phyloP scores from a whole-genome alignment of 2,113 vertebrate species.

The Acinonyx jubatus region DNA sequence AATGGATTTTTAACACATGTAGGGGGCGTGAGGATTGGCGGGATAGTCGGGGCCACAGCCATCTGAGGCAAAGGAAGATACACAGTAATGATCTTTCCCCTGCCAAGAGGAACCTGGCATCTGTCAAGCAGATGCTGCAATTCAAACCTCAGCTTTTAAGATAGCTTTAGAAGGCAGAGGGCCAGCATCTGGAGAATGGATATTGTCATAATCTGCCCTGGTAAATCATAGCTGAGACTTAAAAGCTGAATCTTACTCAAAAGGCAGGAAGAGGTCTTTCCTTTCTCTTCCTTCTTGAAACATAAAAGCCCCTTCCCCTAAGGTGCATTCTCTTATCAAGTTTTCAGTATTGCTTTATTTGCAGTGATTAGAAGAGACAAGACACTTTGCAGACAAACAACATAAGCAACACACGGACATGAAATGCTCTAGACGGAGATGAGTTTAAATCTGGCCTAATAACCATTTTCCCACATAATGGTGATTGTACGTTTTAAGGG shows the following conservation, averaged over 20 bases:
- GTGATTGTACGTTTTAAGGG: slow-evolving; percentile 58
- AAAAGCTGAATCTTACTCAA: slow-evolving; percentile 60
- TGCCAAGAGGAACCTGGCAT: slow-evolving; percentile 30
- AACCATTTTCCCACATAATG: slow-evolving; percentile 68
- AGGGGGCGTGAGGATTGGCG: slow-evolving; percentile 53
- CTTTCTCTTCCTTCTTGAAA: slow-evolving; percentile 53
- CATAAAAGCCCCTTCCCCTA: slow-evolving; percentile 69
- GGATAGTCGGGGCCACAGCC: slow-evolving; percentile 43
- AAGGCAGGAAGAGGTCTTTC: slow-evolving; percentile 54
- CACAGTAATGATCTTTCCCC: slow-evolving; percentile 9
- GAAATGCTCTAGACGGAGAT: slow-evolving; percentile 70
- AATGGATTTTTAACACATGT: slow-evolving; percentile 54
- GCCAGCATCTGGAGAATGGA: slow-evolving; percentile 14
- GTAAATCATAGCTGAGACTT: slow-evolving; percentile 61
- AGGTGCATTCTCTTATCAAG: slow-evolving; percentile 73
- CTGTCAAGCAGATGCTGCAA: slow-evolving; percentile 36
- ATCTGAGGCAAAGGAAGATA: slow-evolving; percentile 40
- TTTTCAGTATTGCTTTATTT: slow-evolving; percentile 81
- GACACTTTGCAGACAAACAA: slow-evolving; percentile 66
- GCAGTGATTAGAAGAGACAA: slow-evolving; percentile 73
- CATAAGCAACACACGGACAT: slow-evolving; percentile 56
- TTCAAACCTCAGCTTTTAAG: slow-evolving; percentile 65
- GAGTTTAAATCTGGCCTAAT: slow-evolving; percentile 63
- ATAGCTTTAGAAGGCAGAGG: slow-evolving; percentile 46
- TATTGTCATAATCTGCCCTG: slow-evolving; percentile 52